Evolutionary conservation across 2,888 invertebrate genomes (phyloP).

Genomic region (Asteroscopus sphinx): DNA sequence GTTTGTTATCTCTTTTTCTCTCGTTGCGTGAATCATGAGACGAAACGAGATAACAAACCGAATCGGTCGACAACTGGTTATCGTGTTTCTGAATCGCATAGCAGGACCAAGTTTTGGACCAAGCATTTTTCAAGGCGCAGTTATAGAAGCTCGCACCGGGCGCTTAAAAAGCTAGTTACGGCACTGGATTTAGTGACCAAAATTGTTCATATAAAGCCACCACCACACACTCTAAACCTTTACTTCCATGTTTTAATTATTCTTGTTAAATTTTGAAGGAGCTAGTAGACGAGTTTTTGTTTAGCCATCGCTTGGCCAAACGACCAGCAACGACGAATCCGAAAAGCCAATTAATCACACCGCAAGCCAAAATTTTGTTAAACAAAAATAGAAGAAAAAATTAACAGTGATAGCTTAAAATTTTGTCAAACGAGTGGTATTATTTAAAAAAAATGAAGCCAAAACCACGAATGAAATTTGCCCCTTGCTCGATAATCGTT

Average conservation of each 20-base stretch:
- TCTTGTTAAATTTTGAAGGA: slow-evolving; percentile 87
- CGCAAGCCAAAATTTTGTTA: slow-evolving; percentile 88
- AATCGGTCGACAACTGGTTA: no score
- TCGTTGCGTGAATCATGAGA: no score
- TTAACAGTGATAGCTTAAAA: slow-evolving; percentile 85
- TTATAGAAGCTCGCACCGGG: no score
- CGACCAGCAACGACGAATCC: slow-evolving; percentile 64
- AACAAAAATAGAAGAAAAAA: slow-evolving; percentile 83
- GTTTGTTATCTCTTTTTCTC: no score
- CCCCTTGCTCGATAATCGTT: slow-evolving; percentile 70
- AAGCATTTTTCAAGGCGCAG: no score
- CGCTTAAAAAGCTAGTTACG: no score
- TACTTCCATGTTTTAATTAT: slow-evolving; percentile 83
- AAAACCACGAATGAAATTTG: slow-evolving; percentile 87
- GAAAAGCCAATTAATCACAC: slow-evolving; percentile 88
- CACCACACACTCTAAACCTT: slow-evolving; percentile 90
- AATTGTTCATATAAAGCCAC: slow-evolving; percentile 83
- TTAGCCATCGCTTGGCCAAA: slow-evolving; percentile 59
- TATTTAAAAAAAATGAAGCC: slow-evolving; percentile 86
- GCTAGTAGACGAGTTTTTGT: slow-evolving; percentile 72
- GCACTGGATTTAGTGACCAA: slow-evolving; percentile 71
- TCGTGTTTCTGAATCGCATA: no score
- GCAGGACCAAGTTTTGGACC: no score
- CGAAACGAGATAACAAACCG: no score
- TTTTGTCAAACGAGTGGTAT: slow-evolving; percentile 87